phyloP scores from a whole-genome alignment of 2,888 invertebrate genomes.

The Loripinus fragilis region DNA sequence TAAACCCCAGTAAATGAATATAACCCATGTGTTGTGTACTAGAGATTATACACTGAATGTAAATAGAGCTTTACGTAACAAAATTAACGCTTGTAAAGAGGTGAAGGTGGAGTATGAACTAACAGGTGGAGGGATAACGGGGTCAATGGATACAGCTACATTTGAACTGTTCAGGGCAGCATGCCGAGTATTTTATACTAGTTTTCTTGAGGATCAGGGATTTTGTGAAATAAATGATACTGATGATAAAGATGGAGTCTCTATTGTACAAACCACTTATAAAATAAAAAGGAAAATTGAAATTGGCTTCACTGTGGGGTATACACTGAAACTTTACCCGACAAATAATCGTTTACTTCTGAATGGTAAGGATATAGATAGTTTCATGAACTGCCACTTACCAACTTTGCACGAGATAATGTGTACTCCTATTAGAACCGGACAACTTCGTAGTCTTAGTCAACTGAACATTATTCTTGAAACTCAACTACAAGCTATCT shows the following conservation, averaged over 20 bases:
- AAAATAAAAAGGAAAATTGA: neutral
- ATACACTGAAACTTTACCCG: slow-evolving; percentile 1
- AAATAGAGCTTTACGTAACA: neutral
- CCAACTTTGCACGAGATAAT: neutral
- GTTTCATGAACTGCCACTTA: neutral
- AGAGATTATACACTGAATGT: neutral
- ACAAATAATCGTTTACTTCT: no score
- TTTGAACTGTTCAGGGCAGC: neutral
- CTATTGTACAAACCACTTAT: neutral
- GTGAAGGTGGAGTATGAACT: neutral
- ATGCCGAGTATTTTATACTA: neutral
- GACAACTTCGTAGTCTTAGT: neutral
- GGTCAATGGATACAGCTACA: neutral
- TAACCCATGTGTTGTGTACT: neutral
- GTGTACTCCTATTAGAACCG: neutral
- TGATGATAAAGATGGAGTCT: neutral
- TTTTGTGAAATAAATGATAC: neutral
- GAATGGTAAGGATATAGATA: neutral
- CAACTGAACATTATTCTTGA: neutral
- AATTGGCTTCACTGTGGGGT: neutral
- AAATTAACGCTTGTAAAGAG: neutral
- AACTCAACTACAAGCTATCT: neutral
- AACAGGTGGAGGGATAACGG: neutral
- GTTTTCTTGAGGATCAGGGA: neutral
- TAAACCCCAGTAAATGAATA: neutral